Evolutionary conservation across 1,140 invertebrate genomes (phyloP).

Genomic region (Papilio machaon): DNA sequence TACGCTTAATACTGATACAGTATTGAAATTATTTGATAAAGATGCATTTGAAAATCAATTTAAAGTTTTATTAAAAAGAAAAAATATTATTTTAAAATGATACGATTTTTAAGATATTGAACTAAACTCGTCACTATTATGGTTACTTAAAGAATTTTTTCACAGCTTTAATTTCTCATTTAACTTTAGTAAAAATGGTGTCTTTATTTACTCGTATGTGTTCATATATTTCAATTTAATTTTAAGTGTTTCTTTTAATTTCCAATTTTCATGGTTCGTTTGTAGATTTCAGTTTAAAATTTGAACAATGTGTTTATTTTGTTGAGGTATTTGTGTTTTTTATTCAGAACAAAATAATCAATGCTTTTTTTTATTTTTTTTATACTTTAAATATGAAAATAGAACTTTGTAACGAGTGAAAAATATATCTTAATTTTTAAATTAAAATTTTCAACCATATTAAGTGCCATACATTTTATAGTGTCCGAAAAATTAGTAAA

Average conservation of each 20-base stretch:
- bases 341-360: no score
- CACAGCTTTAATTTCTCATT: neutral
- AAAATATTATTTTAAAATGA: neutral
- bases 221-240: neutral
- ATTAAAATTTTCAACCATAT: neutral
- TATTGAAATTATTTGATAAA: neutral
- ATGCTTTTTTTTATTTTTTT: no score
- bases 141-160: neutral
- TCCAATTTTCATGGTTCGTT: no score
- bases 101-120: neutral
- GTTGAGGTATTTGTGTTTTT: no score
- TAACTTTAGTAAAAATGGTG: neutral
- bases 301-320: no score
- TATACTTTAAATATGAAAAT: neutral
- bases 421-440: neutral
- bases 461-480: neutral
- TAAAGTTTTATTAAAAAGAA: neutral
- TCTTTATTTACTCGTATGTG: neutral
- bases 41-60: neutral
- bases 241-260: neutral
- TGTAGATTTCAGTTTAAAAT: no score
- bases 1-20: conserved; percentile 51
- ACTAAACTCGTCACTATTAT: neutral
- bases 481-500: neutral
- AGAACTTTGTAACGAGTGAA: neutral